phyloP scores from a whole-genome alignment of 2,888 invertebrate genomes.

The Aspidapion aeneum region DNA sequence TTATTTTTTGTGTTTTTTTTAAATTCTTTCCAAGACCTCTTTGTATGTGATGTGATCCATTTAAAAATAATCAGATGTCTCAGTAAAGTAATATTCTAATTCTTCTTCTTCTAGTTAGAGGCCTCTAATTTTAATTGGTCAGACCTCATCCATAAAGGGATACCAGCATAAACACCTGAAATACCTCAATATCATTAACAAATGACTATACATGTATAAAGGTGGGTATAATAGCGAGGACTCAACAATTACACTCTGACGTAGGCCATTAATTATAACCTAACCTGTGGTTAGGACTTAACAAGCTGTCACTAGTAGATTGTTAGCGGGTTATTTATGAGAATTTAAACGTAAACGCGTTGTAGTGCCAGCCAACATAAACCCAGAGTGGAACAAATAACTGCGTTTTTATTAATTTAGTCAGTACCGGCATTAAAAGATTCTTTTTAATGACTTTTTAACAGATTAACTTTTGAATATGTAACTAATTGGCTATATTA shows the following conservation, averaged over 20 bases:
- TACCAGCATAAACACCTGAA: constrained; percentile 43
- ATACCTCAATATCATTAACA: constrained; percentile 46
- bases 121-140: too few species aligned
- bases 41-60: too few species aligned
- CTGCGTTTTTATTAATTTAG: constrained; percentile 7
- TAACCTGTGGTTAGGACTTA: constrained; percentile 54
- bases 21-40: too few species aligned
- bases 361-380: constrained; percentile 33
- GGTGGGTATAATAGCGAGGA: constrained; percentile 49
- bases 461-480: constrained; percentile 3
- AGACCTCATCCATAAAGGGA: constrained; percentile 27
- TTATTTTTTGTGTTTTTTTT: too few species aligned
- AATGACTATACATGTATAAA: constrained; percentile 40
- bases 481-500: background rate
- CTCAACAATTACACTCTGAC: constrained; percentile 51
- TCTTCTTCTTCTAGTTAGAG: too few species aligned
- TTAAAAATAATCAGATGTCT: too few species aligned
- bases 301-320: constrained; percentile 53
- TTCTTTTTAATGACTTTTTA: constrained; percentile 5
- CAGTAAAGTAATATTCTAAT: too few species aligned
- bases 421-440: background rate
- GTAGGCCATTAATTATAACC: constrained; percentile 53
- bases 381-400: constrained; percentile 26
- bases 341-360: constrained; percentile 48
- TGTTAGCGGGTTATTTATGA: constrained; percentile 53